phyloP scores from a whole-genome alignment of 2,888 invertebrate genomes.

The Eupeodes luniger region DNA sequence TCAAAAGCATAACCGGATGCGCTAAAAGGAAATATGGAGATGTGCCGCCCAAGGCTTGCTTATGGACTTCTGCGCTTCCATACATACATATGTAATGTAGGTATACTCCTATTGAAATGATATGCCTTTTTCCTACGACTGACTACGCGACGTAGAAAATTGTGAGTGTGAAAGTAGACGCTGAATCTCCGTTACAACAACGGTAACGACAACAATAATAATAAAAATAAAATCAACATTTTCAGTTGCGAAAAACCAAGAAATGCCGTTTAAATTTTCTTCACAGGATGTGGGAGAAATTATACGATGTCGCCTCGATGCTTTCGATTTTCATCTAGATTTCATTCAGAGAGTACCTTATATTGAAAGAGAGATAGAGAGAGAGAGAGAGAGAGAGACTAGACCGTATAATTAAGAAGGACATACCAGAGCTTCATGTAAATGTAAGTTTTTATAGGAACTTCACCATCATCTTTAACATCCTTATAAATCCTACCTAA shows the following conservation, averaged over 20 bases:
- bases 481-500: neutral
- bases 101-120: slow-evolving; percentile 17
- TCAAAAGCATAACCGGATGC: slow-evolving; percentile 73
- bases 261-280: slow-evolving; percentile 64
- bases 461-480: slow-evolving; percentile 52
- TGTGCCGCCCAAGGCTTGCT: slow-evolving; percentile 38
- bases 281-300: slow-evolving; percentile 69
- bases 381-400: neutral
- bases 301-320: slow-evolving; percentile 68
- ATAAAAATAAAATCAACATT: slow-evolving; percentile 4
- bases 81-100: slow-evolving; percentile 25
- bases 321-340: slow-evolving; percentile 50
- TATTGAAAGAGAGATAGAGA: neutral
- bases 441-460: slow-evolving; percentile 43
- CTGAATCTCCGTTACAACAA: neutral
- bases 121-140: neutral
- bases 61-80: slow-evolving; percentile 31
- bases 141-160: no score
- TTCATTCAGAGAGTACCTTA: slow-evolving; percentile 4
- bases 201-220: neutral
- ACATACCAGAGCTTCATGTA: slow-evolving; percentile 15
- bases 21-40: slow-evolving; percentile 69
- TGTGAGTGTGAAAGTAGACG: slow-evolving; percentile 27
- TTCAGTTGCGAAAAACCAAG: slow-evolving; percentile 31
- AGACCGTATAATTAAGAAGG: neutral